Base-by-base conservation (phyloP, 2,888 invertebrate species). In the Trachelus iudaicus region DNA sequence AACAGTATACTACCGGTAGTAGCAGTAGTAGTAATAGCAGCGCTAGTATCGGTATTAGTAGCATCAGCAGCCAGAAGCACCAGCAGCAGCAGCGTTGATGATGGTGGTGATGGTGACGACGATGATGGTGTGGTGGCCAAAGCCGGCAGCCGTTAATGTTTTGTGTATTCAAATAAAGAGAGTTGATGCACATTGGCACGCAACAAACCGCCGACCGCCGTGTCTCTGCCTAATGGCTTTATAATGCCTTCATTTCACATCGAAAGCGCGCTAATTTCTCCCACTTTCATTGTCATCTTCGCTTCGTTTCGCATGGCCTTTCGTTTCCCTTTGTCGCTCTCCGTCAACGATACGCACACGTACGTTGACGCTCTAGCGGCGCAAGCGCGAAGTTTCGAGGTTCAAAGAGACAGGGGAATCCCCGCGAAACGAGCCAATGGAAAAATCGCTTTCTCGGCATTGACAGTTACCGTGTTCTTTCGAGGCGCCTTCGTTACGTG, bases 211-310 rank as follows among this genome's bases (percentile, higher is more conserved):
- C 69, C 31, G 71, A 33, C 33, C 31, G 31, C 31, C 31, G 71
- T 31, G 71, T 13, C 31, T 71, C 80, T 79, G 80, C 85, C 87
- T 90, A 90, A 90, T 90, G 90, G 86, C 84, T 90, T 90, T 90
- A 90, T 90, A 90, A 90, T 90, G 90, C 90, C 89, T 89, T 89
- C 85, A 88, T 90, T 89, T 85, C 87, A 86, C 86, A 86, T 89
- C 88, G 87, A 89, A 90, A 89, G 85, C 83, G 84, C 83, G 81
- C 75, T 69, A 30, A 37, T 75, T 69, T 40, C 34, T 31, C 69
- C n/a, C 74, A 56, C 31, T 71, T 71, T 23, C 31, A 33, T 71
- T 71, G 33, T 23, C 31, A 15, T 33, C 33, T 71, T 71, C 13
- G 33, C 23, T 71, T 13, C 71, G 31, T 71, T 71, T 34, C 71